Percentiles rank a stretch among this genome's conserved stretches.
Evolutionary conservation across 2,797 vertebrate genomes (phyloP).

Genomic region (Lutjanus campechanus): DNA sequence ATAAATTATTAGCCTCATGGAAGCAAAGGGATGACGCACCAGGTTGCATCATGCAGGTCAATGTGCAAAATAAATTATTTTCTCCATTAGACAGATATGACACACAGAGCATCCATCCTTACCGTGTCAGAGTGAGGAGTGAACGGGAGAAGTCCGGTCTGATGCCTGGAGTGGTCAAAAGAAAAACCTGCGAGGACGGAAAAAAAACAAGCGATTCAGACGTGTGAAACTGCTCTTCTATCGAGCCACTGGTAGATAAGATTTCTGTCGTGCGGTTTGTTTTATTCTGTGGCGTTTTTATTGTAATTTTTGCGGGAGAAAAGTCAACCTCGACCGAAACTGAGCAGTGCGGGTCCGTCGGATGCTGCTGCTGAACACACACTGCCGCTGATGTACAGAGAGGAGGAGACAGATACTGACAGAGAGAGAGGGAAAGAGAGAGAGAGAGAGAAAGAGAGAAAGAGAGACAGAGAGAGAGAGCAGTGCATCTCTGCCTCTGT

Average conservation of each 20-base stretch:
- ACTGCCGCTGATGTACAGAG: constrained; percentile 55
- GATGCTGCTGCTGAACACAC: constrained; percentile 68
- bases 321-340: constrained; percentile 55
- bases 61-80: neutral
- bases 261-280: neutral
- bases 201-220: constrained; percentile 33
- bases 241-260: constrained; percentile 30
- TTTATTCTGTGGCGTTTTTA: neutral
- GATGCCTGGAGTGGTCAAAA: constrained; percentile 54
- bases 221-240: constrained; percentile 33
- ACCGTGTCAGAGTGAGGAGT: constrained; percentile 75
- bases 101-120: constrained; percentile 47
- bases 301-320: constrained; percentile 1
- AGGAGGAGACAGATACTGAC: constrained; percentile 59
- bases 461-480: constrained; percentile 3
- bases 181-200: constrained; percentile 40
- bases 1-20: constrained; percentile 13
- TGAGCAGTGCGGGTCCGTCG: constrained; percentile 53
- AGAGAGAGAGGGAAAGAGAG: constrained; percentile 8
- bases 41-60: constrained; percentile 29
- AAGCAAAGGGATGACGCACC: constrained; percentile 48
- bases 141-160: constrained; percentile 69
- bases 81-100: too few species aligned
- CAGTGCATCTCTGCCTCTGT: neutral
- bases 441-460: neutral